Evolutionary conservation across 2,888 invertebrate species (phyloP).

Genomic region (Drosophila koepferae): DNA sequence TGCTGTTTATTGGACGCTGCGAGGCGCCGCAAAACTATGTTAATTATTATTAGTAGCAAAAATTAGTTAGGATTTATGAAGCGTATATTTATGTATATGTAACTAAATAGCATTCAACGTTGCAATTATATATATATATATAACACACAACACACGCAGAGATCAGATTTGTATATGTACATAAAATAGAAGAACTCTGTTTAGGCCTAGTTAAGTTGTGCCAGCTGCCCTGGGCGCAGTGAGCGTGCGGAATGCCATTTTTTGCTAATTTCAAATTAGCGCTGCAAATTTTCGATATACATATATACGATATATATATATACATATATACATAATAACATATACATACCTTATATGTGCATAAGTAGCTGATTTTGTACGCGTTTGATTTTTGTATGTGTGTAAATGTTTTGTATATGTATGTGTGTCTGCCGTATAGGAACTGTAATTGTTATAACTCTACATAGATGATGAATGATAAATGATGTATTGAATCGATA

Average conservation of each 20-base stretch:
- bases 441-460: constrained; percentile 59
- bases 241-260: constrained; percentile 62
- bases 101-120: constrained; percentile 60
- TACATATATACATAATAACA: constrained; percentile 26
- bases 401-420: constrained; percentile 55
- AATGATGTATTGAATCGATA: constrained; percentile 42
- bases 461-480: neutral
- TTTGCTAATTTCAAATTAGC: constrained; percentile 77
- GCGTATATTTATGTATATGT: constrained; percentile 55
- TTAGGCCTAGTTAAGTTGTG: constrained; percentile 68
- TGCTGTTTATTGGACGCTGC: constrained; percentile 73
- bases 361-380: constrained; percentile 71
- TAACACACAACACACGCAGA: constrained; percentile 5
- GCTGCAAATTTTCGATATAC: constrained; percentile 64
- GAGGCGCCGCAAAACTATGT: constrained; percentile 75
- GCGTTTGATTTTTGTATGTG: constrained; percentile 63
- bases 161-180: constrained; percentile 53
- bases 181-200: constrained; percentile 38
- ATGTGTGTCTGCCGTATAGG: constrained; percentile 47
- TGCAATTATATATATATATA: constrained; percentile 51
- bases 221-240: constrained; percentile 30
- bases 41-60: constrained; percentile 77
- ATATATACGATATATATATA: constrained; percentile 39
- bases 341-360: constrained; percentile 28
- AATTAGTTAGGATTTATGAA: constrained; percentile 72